Base-by-base conservation (phyloP, 2,113 vertebrate genomes). In the Dryoscopus gambensis region DNA sequence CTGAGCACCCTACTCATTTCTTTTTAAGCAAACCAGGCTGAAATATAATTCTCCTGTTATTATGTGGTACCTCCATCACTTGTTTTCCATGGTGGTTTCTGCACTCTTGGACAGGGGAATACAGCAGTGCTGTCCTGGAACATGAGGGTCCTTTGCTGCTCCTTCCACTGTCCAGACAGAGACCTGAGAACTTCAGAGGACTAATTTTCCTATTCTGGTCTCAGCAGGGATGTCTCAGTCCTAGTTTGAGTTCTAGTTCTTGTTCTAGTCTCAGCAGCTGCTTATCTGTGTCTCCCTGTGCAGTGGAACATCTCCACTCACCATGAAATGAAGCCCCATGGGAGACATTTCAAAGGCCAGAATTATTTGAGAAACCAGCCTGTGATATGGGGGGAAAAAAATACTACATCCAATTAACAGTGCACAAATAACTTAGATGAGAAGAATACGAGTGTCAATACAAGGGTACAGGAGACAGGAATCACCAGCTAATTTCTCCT, bases 381-480 rank as follows among this genome's bases (percentile, higher is more conserved):
- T 69, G 20, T n/a, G 30, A 42, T 23, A 56, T 9, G 13, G 13
- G 10, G 42, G 63, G 63, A 35, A 35, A 42, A 13, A 33, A 9
- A 5, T 3, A 6, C 2, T 11, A 4, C 16, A 46, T 50, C 22
- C 7, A 56, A 52, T 27, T 64, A 30, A 39, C 91, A 68, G 31
- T 18, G 19, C 39, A 40, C 8, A 12, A 6, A 6, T 31, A 40
- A 31, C 13, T 85, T 2, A 22, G 7, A 20, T 27, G 60, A 79
- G 23, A 37, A 13, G 31, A 50, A 59, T 0, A 39, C 0, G 3
- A 62, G 28, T 22, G 25, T 13, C 25, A 23, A 9, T 9, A 18
- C 16, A 3, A 3, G 4, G 70, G 31, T 23, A 8, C 30, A 39
- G 64, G 33, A 42, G 49, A 9, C 9, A 35, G 56, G 21, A 82